Base-by-base conservation (phyloP, 2,888 invertebrate species). In the Dioctria linearis region DNA sequence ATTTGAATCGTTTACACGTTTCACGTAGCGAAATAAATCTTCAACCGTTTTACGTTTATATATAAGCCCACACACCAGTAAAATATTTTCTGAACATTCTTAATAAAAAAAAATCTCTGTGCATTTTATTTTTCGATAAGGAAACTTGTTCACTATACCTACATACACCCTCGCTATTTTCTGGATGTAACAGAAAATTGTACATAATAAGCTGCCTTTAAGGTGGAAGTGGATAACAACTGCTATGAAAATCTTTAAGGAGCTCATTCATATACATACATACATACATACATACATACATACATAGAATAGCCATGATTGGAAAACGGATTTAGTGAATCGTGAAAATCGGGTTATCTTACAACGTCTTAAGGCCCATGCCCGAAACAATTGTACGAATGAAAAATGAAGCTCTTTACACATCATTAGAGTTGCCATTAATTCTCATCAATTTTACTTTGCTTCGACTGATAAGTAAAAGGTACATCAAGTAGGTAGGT, bases 401-500 rank as follows among this genome's bases (percentile, higher is more conserved):
- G 81, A 81, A 81, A 81, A 81, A 81, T 81, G 80, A 49, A 63
- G 57, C 54, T 66, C 69, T 78, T 81, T 78, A 76, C 81, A 80
- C 81, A 80, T 81, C 81, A 81, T 81, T 81, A 71, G 81, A 80
- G 43, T 49, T 43, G 76, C 80, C 81, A 80, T 80, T 80, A 78
- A 78, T 81, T 80, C 71, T 49, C 71, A 79, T 80, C 80, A 80
- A 79, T 79, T 79, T 40, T 71, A 25, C 78, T 69, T 69, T 69
- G 61, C 65, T 59, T 73, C 11, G 25, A 40, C 40, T 25, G 57
- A 13, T 40, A 42, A 73, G 57, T 40, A 57, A 73, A 59, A 59
- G 57, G 59, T 73, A 73, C 42, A 13, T 25, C 73, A 40, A 25
- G 25, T 25, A 73, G 73, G 73, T 73, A 59, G 51, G 42, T 54